phyloP scores from a whole-genome alignment of 2,113 vertebrate species.

The Phaethornis superciliosus region DNA sequence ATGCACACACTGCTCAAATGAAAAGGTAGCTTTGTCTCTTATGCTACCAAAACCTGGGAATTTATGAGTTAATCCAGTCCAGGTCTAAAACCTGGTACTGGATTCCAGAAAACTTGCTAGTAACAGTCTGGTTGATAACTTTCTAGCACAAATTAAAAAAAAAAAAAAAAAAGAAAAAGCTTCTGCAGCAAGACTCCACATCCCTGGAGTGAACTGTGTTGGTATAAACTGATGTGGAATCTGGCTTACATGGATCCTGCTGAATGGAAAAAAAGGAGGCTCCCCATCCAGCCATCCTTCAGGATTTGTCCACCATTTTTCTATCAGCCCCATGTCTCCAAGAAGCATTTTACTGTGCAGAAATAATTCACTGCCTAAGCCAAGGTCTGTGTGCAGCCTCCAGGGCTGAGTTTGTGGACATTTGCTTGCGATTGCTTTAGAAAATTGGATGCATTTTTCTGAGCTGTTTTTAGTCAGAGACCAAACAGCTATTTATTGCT shows the following conservation, averaged over 20 bases:
- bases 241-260: background rate
- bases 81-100: background rate
- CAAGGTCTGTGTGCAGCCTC: background rate
- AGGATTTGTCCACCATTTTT: background rate
- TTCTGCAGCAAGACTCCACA: background rate
- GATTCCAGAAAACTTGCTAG: background rate
- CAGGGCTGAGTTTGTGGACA: background rate
- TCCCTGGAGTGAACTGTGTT: background rate
- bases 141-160: background rate
- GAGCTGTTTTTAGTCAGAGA: conserved; percentile 18
- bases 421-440: background rate
- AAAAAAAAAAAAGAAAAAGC: background rate
- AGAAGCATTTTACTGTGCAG: background rate
- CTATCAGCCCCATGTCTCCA: background rate
- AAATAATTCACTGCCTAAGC: background rate
- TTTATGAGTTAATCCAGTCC: background rate
- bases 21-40: background rate
- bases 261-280: background rate
- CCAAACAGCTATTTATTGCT: background rate
- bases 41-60: background rate
- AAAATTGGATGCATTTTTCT: background rate
- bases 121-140: background rate
- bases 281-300: background rate
- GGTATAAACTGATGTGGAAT: background rate
- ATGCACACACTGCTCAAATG: background rate